Evolutionary conservation across 2,797 vertebrate genomes (phyloP).

Genomic region (Sphenopsis melanotis): DNA sequence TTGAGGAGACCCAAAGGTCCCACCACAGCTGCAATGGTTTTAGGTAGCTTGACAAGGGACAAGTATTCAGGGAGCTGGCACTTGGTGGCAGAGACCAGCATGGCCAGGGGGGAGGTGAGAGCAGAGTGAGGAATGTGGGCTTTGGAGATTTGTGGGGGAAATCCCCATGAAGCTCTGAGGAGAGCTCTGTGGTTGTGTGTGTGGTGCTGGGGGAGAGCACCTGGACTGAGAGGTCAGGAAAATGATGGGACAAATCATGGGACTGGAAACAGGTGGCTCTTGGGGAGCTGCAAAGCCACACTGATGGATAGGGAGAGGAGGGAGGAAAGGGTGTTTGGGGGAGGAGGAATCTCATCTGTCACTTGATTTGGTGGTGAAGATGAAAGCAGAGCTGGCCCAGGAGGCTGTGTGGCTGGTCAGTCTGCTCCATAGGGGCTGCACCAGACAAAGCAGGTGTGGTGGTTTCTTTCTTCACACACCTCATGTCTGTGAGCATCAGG

Average conservation of each 20-base stretch:
- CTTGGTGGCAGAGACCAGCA: background rate
- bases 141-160: background rate
- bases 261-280: accelerated
- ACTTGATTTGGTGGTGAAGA: background rate
- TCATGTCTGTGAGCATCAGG: background rate
- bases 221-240: background rate
- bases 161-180: background rate
- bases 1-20: background rate
- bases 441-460: background rate
- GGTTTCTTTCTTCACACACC: background rate
- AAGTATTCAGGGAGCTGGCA: background rate
- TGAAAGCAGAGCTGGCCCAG: background rate
- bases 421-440: background rate
- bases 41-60: background rate
- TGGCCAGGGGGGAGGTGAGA: background rate
- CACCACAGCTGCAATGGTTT: background rate
- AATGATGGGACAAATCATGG: background rate
- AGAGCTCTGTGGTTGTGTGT: background rate
- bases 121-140: accelerated
- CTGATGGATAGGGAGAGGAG: accelerated
- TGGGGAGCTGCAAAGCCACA: background rate
- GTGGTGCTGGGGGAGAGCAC: background rate
- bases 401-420: background rate
- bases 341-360: background rate
- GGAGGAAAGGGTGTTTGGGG: background rate